phyloP scores from a whole-genome alignment of 2,888 invertebrate species.

The Iphiclides podalirius region DNA sequence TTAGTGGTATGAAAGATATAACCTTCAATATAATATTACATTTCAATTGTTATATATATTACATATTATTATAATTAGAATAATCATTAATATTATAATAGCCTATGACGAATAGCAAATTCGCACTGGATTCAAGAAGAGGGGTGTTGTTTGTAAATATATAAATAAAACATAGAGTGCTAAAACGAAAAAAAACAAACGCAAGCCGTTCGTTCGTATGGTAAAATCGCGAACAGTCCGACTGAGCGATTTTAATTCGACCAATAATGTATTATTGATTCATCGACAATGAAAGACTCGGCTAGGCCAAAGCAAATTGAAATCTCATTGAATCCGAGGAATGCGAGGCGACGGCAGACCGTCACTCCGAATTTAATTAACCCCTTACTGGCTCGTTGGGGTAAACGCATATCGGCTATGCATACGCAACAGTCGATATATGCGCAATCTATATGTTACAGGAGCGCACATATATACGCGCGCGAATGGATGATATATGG shows the following conservation, averaged over 20 bases:
- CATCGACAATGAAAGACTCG: conserved; percentile 55
- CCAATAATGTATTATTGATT: conserved; percentile 59
- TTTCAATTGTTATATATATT: too few species aligned
- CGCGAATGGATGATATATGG: conserved; percentile 9
- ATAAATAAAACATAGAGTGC: too few species aligned
- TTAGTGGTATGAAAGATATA: too few species aligned
- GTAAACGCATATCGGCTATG: conserved; percentile 42
- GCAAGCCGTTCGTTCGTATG: too few species aligned
- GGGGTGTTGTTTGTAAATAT: too few species aligned
- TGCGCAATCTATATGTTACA: conserved; percentile 4
- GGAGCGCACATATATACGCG: neutral
- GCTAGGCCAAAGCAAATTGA: conserved; percentile 74
- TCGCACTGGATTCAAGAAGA: too few species aligned
- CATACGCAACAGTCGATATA: conserved; percentile 22
- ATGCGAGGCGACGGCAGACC: conserved; percentile 71
- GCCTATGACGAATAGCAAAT: too few species aligned
- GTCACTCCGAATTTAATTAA: conserved; percentile 79
- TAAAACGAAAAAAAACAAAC: too few species aligned
- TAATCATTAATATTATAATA: too few species aligned
- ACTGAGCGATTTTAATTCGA: conserved; percentile 45
- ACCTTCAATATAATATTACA: too few species aligned
- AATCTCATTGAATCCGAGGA: conserved; percentile 78
- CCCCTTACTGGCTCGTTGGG: conserved; percentile 71
- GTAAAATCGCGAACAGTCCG: too few species aligned
- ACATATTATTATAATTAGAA: too few species aligned